These are phyloP conservation scores for Paradoxurus hermaphroditus DNA, from an alignment of 2,113 vertebrate genomes.

Conservation along the genomic window DNA sequence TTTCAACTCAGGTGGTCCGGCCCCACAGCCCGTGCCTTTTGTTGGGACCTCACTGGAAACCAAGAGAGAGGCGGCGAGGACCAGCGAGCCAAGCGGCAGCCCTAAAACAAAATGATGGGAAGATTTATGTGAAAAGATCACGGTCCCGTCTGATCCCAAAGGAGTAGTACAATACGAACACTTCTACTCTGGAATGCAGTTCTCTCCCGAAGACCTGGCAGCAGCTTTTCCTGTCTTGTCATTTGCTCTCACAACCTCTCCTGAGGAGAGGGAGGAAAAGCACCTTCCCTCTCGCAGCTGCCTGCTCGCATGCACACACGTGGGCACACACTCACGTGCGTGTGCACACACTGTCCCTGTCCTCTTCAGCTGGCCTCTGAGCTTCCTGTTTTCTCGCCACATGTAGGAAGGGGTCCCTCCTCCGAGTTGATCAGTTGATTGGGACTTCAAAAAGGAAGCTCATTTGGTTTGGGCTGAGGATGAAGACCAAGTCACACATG, in stretches of 20 bases:
- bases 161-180: not conserved
- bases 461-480: not conserved
- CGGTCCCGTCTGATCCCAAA: not conserved
- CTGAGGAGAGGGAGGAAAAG: not conserved
- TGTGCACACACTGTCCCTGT: not conserved
- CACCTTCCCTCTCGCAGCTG: fast-evolving
- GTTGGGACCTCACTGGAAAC: not conserved
- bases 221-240: not conserved
- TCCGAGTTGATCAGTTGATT: not conserved
- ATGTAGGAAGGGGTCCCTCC: fast-evolving
- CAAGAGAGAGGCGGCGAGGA: not conserved
- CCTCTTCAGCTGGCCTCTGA: not conserved
- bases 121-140: not conserved
- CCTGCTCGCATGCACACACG: fast-evolving
- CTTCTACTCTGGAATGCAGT: not conserved
- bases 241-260: not conserved
- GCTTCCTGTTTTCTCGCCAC: not conserved
- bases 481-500: fast-evolving
- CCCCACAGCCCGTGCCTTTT: not conserved
- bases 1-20: not conserved
- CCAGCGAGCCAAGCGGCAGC: not conserved
- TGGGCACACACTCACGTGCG: not conserved
- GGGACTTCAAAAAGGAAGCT: not conserved
- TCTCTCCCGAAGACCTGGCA: not conserved
- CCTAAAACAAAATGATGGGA: not conserved